Conservation (phyloP, 2,113 vertebrate genomes). For the Recurvirostra avosetta region DNA sequence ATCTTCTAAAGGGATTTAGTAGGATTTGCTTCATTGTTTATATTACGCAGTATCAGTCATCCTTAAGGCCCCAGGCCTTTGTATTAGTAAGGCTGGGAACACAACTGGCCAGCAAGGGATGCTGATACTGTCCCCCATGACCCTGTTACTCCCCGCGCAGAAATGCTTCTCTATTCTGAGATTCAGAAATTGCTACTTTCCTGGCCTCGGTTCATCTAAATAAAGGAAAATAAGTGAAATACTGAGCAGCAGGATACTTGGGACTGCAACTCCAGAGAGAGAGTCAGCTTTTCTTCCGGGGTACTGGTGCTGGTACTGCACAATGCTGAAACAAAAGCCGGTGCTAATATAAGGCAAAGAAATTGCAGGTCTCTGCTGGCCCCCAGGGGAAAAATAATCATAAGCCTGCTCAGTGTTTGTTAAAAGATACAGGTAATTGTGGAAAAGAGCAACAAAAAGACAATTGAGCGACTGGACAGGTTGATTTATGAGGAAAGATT, state of each 20-base stretch:
- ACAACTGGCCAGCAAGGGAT: background rate
- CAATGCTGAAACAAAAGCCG: background rate
- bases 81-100: background rate
- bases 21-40: constrained; percentile 23
- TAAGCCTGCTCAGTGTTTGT: background rate
- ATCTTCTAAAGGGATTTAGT: constrained; percentile 36
- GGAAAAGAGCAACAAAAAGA: constrained; percentile 41
- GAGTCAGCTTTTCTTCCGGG: background rate
- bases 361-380: background rate
- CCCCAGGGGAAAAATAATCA: background rate
- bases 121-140: background rate
- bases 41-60: background rate
- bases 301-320: background rate
- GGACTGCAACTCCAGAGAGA: background rate
- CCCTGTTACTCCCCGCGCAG: background rate
- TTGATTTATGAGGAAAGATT: constrained; percentile 66
- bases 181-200: background rate
- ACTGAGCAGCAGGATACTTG: background rate
- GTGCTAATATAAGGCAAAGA: background rate
- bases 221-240: background rate
- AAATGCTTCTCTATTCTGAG: background rate
- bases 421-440: constrained; percentile 21
- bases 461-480: background rate
- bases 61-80: background rate
- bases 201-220: background rate